Base-by-base conservation (phyloP, 2,888 invertebrate genomes). In the Caenorhabditis japonica region DNA sequence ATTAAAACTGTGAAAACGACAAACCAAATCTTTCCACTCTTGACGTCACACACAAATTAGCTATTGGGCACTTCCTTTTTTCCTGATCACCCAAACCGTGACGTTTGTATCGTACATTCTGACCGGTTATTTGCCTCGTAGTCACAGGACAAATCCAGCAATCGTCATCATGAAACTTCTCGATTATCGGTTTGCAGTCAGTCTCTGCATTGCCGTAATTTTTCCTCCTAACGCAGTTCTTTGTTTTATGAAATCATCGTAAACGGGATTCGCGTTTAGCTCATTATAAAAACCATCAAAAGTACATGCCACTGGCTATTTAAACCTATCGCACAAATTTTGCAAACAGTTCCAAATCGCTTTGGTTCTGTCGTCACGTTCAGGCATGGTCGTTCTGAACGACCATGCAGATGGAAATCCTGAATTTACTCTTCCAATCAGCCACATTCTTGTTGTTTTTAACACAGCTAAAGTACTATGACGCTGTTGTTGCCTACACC, bases 261-360 rank as follows among this genome's bases (percentile, higher is more conserved):
- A 64, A 64, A 49, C 53, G 47, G 36, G 52, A 56, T 43, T n/a
- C 30, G 17, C 15, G 56, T 46, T 56, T 64, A 64, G 55, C 66
- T 66, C 56, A 66, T 66, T 66, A 66, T 51, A 66, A 27, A 66
- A 56, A 64, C 64, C 64, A 55, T 33, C 64, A 39, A 64, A 64
- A 64, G 64, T 64, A 64, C 64, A 64, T 49, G 64, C 43, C 49
- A 30, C 25, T 49, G 43, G 49, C 33, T 66, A 49, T 66, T 33
- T 51, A 66, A 56, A 38, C 34, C 51, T 1, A 39, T n/a, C 39
- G 39, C 49, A 39, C 39, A 47, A 39, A 52, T 52, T 36, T 44
- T 61, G 61, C 61, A 44, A 52, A 52, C 44, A 10, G 61, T 51
- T 41, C 34, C 21, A n/a, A n/a, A n/a, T n/a, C n/a, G n/a, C n/a